Percentiles rank a stretch among this genome's conserved stretches.
Conservation (phyloP, 2,797 vertebrate species). For the Chaetophractus vellerosus region DNA sequence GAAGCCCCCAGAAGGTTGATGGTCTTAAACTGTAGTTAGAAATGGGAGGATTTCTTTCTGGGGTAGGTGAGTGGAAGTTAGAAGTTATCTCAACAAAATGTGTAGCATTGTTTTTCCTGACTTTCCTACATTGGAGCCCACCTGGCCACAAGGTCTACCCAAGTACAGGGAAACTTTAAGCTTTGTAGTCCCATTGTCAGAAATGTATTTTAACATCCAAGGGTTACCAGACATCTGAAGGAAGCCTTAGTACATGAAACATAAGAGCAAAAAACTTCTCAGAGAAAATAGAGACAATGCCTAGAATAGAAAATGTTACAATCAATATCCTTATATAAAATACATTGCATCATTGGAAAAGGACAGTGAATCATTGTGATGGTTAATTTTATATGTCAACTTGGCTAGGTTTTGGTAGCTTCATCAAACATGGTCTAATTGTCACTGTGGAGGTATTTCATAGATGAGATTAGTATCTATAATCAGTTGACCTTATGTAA, state of each 20-base stretch:
- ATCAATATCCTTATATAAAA: neutral
- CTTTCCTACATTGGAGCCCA: fast-evolving
- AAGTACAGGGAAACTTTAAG: neutral
- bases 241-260: neutral
- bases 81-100: neutral
- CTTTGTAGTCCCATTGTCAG: neutral
- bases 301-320: neutral
- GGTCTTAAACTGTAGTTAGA: neutral
- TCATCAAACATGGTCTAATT: too few species aligned
- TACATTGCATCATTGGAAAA: neutral
- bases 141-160: neutral
- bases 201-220: neutral
- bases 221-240: neutral
- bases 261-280: neutral
- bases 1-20: neutral
- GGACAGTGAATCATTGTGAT: too few species aligned
- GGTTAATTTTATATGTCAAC: too few species aligned
- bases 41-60: neutral
- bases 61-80: neutral
- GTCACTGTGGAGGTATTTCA: too few species aligned
- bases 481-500: too few species aligned
- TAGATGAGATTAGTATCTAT: too few species aligned
- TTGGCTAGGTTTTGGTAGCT: too few species aligned
- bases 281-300: neutral
- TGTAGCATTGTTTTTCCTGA: neutral